Evolutionary conservation across 1,140 invertebrate genomes (phyloP), one percentile per base, ranked within the genome.

Genomic region (Drosophila elegans): DNA sequence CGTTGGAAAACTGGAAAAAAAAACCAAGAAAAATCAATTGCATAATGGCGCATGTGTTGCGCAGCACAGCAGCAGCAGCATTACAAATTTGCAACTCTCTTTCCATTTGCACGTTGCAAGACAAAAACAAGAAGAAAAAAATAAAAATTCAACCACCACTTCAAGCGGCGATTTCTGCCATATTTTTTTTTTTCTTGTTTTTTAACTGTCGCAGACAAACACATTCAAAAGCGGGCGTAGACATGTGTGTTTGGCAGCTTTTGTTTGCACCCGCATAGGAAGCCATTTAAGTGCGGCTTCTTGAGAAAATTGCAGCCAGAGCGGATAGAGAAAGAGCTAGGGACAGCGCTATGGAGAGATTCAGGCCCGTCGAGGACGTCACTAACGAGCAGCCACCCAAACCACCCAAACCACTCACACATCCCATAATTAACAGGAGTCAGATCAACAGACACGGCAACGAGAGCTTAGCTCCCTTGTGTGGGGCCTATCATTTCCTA

Each of bases 261-360:
- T 88, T 89, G 84, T 88, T 88, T 89, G 83, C 83, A 63, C 82
- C 83, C 83, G 77, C 85, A 89, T 63, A 88, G 88, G 88, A 91
- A 91, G 88, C 88, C 88, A 91, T 84, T 91, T 91, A 91, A 91
- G 88, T 91, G 88, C 80, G 89, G 77, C 88, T 91, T 90, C 88
- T 91, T 90, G 88, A 90, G 86, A 90, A 90, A 91, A 86, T 91
- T 91, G 83, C 80, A 74, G 68, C 59, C 73, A 74, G 46, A 81
- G 68, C 60, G 57, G 72, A 81, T 10, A 54, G 53, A 45, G 13
- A 44, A 32, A 38, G 60, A 64, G 16, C 16, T 21, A 21, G 16
- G 16, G 1, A 57, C 21, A 12, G 21, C 46, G 39, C 38, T 34
- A n/a, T 21, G 46, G 3, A 48, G 29, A 27, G 27, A 54, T 51